Conservation (phyloP, 2,888 invertebrate genomes). For the Branchipolynoe longqiensis region DNA sequence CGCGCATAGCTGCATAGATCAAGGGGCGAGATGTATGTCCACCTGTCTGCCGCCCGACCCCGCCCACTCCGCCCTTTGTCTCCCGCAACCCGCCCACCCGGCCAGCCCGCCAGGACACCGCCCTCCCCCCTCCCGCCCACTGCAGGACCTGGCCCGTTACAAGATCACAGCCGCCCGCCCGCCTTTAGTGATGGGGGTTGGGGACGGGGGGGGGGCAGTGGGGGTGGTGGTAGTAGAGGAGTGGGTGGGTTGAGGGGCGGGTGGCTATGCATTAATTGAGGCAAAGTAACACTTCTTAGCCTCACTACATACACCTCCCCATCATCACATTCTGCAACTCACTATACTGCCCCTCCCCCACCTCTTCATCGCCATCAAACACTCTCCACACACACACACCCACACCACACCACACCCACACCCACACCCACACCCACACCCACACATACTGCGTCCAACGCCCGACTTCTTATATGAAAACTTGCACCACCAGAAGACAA, state of each 20-base stretch:
- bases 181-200: too few relatives aligned
- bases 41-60: conserved; percentile 12
- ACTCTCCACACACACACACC: background rate
- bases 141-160: too few relatives aligned
- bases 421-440: background rate
- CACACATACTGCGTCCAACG: too few relatives aligned
- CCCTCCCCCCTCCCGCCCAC: too few relatives aligned
- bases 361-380: background rate
- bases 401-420: background rate
- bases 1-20: conserved; percentile 39
- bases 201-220: too few relatives aligned
- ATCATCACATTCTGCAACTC: too few relatives aligned
- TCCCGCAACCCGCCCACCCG: conserved; percentile 9
- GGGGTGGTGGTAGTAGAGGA: too few relatives aligned
- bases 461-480: background rate
- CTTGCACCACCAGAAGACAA: background rate
- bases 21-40: conserved; percentile 22
- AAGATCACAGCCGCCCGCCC: too few relatives aligned
- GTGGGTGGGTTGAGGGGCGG: too few relatives aligned
- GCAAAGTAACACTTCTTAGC: conserved; percentile 1
- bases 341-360: background rate
- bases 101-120: too few relatives aligned
- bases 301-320: background rate
- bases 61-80: conserved; percentile 26
- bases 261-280: conserved; percentile 29